Percentiles rank a stretch among this genome's conserved stretches.
Conservation (phyloP, 2,888 invertebrate species). For the Athripsodes cinereus region DNA sequence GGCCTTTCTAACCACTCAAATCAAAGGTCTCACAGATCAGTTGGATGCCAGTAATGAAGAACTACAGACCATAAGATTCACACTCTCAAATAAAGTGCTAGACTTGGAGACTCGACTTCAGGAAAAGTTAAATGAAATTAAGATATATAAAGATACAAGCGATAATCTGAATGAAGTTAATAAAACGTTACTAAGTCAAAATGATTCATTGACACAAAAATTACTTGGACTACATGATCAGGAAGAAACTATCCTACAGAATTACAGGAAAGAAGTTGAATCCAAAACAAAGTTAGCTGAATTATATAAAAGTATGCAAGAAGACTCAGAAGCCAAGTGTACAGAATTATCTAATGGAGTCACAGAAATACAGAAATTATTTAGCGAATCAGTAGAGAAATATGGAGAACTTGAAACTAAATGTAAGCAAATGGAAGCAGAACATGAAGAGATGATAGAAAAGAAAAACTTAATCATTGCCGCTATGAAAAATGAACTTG, state of each 20-base stretch:
- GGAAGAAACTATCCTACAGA: slow-evolving; percentile 67
- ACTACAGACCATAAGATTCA: slow-evolving; percentile 68
- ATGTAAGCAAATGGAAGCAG: slow-evolving; percentile 55
- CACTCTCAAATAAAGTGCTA: slow-evolving; percentile 60
- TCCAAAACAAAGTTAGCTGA: slow-evolving; percentile 81
- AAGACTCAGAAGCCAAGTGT: slow-evolving; percentile 71
- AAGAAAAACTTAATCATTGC: slow-evolving; percentile 66
- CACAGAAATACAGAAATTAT: slow-evolving; percentile 60
- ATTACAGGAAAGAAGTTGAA: slow-evolving; percentile 72
- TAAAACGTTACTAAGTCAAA: slow-evolving; percentile 58
- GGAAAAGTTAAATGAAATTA: slow-evolving; percentile 74
- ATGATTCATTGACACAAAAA: slow-evolving; percentile 64
- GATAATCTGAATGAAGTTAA: slow-evolving; percentile 64
- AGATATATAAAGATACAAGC: slow-evolving; percentile 63
- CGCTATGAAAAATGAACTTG: slow-evolving; percentile 69
- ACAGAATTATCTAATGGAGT: slow-evolving; percentile 73
- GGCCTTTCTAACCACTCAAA: slow-evolving; percentile 67
- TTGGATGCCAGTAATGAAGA: slow-evolving; percentile 72
- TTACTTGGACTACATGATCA: slow-evolving; percentile 69
- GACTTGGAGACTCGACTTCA: slow-evolving; percentile 69
- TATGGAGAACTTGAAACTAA: slow-evolving; percentile 75
- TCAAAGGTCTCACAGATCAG: slow-evolving; percentile 71
- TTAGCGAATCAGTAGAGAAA: slow-evolving; percentile 74
- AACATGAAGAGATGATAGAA: slow-evolving; percentile 59
- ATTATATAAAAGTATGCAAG: slow-evolving; percentile 74